Evolutionary conservation across 2,113 vertebrate species (phyloP), one percentile per base, ranked within the genome.

Genomic region (Xenus cinereus): DNA sequence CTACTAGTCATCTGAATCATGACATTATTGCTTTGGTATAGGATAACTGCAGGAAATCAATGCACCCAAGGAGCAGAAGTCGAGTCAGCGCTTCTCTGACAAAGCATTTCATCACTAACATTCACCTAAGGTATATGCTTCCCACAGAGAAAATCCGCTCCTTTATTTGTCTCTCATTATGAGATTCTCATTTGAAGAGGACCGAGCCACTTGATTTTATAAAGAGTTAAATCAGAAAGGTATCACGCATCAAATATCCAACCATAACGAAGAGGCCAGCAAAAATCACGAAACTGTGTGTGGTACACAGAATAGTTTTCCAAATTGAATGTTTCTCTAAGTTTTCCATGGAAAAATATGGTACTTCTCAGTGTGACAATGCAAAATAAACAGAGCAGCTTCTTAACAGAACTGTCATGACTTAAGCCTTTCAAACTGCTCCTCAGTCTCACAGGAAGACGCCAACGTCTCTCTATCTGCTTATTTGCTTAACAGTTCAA

Each of bases 21-120:
- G 0, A 62, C 28, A 2, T 41, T 28, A 71, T 2, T 21, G 83
- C 64, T 12, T 2, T 56, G 23, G 10, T 16, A 2, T 0, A 14
- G 39, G 15, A 5, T 21, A 81, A 35, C 78, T 7, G 39, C 45
- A 37, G 51, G 59, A 24, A 59, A 50, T 33, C 43, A 17, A 12
- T 3, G 15, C 48, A 33, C 6, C 27, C 73, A 11, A 20, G 45
- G 6, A 84, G 37, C 24, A 71, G 12, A 3, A 69, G 32, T 14
- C n/a, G 46, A 94, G 39, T 51, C 46, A 71, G 53, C 81, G 33
- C 48, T 53, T 18, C 19, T 15, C 56, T 26, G 30, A 67, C 56
- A 7, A 27, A 69, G 28, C 1, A 0, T 17, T 64, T 84, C 56
- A 56, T 16, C 32, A 62, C n/a, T 9, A 37, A 39, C 37, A 9